Percentiles rank a stretch among this genome's conserved stretches.
phyloP scores from a whole-genome alignment of 2,888 invertebrate species.

The Xanthorhoe designata region DNA sequence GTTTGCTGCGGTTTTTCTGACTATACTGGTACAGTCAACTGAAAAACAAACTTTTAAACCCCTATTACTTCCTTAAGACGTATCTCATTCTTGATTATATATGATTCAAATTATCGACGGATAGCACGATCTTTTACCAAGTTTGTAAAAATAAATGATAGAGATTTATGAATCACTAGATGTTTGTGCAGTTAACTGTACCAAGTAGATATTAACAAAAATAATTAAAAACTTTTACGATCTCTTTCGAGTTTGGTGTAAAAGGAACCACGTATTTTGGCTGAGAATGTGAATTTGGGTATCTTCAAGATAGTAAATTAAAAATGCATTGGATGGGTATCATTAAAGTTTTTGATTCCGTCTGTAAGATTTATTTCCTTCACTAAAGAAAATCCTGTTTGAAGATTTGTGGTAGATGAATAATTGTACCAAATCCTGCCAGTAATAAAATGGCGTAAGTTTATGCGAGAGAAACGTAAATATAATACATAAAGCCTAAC shows the following conservation, averaged over 20 bases:
- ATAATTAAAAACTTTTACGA: slow-evolving; percentile 84
- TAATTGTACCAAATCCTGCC: too few relatives aligned
- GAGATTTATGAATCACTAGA: not conserved
- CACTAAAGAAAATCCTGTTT: not conserved
- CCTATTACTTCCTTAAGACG: not conserved
- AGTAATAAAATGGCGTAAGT: too few relatives aligned
- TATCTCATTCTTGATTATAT: too few relatives aligned
- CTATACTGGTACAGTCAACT: slow-evolving; percentile 41
- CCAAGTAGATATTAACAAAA: slow-evolving; percentile 59
- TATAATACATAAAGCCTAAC: too few relatives aligned
- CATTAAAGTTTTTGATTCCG: slow-evolving; percentile 1
- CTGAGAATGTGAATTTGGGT: slow-evolving; percentile 58
- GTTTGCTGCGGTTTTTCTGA: slow-evolving; percentile 67
- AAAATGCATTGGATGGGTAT: slow-evolving; percentile 31
- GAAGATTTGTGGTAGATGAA: not conserved
- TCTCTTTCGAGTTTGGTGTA: slow-evolving; percentile 65
- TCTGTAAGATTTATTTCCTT: slow-evolving; percentile 2
- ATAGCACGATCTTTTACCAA: too few relatives aligned
- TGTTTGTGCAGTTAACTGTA: not conserved
- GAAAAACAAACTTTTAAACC: not conserved
- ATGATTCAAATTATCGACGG: too few relatives aligned
- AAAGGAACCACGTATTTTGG: slow-evolving; percentile 61
- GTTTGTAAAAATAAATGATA: too few relatives aligned
- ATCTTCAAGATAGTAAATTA: slow-evolving; percentile 30
- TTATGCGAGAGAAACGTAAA: too few relatives aligned